Evolutionary conservation across 2,888 invertebrate genomes (phyloP), one percentile per base, ranked within the genome.

Genomic region (Malthinus flaveolus): DNA sequence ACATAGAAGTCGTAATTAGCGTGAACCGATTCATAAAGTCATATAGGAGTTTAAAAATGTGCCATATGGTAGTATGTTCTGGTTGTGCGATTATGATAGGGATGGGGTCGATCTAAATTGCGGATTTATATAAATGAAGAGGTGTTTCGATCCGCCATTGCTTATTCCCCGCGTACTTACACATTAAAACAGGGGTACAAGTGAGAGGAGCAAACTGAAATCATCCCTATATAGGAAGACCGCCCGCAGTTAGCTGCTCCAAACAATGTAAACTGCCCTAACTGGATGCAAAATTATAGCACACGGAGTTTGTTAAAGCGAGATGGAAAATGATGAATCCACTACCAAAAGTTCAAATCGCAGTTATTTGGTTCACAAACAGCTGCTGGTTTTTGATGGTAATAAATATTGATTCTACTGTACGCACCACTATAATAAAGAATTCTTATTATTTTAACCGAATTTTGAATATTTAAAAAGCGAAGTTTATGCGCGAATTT

Each of bases 51-150:
- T 63, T 53, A 62, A 66, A 67, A 65, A 61, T 56, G 48, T 56
- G 66, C 68, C 68, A 68, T 68, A 68, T 68, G 68, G 66, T 49
- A 56, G 66, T 49, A 54, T 48, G 63, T 56, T 60, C 59, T 59
- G 53, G 55, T 34, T 55, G 57, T 44, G 59, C 55, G 63, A 66
- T 66, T 56, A 67, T 62, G 64, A 64, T 68, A 65, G 67, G 15
- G 39, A 42, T 42, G 39, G 39, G 67, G 67, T 68, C 66, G 72
- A 67, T 70, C 72, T 69, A 70, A 74, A 75, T 72, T 70, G 74
- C 70, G 71, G 73, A 69, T 69, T 70, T 69, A 68, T 69, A 72
- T 74, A 74, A 75, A 73, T 73, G 74, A 73, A 74, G 74, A 75
- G 74, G 75, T 74, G 73, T 71, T 72, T 65, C 72, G 70, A 66